phyloP scores from a whole-genome alignment of 92 coral and sea anemone genomes.

The Porites evermanni region DNA sequence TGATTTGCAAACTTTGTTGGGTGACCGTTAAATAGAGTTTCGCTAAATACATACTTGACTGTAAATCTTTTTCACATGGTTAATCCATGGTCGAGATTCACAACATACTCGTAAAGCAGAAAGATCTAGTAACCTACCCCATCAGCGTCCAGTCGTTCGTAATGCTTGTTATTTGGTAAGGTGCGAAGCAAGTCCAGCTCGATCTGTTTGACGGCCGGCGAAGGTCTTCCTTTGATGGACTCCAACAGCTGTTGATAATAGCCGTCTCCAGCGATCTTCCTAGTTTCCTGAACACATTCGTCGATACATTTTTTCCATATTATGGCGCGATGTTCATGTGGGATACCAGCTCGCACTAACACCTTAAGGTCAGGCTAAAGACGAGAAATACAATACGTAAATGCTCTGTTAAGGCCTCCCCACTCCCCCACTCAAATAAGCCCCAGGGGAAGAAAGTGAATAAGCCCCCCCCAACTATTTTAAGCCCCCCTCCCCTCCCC shows the following conservation, averaged over 20 bases:
- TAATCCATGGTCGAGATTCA: too few species aligned
- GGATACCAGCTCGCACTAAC: conserved; percentile 86
- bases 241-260: conserved; percentile 85
- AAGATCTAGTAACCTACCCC: conserved; percentile 70
- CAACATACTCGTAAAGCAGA: neutral
- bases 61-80: too few species aligned
- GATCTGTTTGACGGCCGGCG: conserved; percentile 97
- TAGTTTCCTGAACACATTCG: conserved; percentile 76
- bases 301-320: conserved; percentile 88
- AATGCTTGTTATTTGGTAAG: conserved; percentile 90
- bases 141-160: conserved; percentile 89
- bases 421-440: neutral
- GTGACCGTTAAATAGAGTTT: too few species aligned
- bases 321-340: conserved; percentile 89
- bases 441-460: too few species aligned
- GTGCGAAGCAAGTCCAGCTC: conserved; percentile 93
- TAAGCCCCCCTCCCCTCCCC: too few species aligned
- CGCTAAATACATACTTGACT: too few species aligned
- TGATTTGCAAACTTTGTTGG: too few species aligned
- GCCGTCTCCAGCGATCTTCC: conserved; percentile 79
- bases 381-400: neutral
- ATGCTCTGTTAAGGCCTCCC: neutral
- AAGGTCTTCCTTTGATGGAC: conserved; percentile 80
- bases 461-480: too few species aligned
- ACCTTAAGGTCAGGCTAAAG: conserved; percentile 85